Conservation (phyloP, 1,140 invertebrate genomes). For the Campoletis sonorensis region DNA sequence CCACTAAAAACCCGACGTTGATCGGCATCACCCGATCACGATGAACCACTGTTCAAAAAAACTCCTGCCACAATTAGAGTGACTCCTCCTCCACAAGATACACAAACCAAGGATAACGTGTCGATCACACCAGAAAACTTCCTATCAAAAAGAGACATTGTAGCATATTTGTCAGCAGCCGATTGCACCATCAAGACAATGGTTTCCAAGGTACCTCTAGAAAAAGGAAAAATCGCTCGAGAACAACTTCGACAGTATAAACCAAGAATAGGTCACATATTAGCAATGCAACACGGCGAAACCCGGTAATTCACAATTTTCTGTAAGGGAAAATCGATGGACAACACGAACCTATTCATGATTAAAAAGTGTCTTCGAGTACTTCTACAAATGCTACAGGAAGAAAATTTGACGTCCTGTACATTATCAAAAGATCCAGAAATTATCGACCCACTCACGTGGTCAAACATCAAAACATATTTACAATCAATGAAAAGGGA, state of each 20-base stretch:
- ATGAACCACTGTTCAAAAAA: too few species aligned
- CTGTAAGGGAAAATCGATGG: conserved; percentile 12
- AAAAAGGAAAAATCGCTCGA: conserved; percentile 5
- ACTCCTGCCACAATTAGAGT: too few species aligned
- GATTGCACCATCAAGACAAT: conserved; percentile 2
- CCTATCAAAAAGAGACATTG: not conserved
- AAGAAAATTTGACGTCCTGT: not conserved
- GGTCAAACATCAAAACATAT: not conserved
- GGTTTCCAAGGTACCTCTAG: not conserved
- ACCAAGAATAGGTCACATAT: not conserved
- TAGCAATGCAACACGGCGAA: not conserved
- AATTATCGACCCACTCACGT: not conserved
- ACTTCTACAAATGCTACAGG: not conserved
- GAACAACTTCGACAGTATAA: not conserved
- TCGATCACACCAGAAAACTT: not conserved
- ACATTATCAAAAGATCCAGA: not conserved
- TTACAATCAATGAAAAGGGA: not conserved
- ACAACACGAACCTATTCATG: not conserved
- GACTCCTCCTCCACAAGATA: too few species aligned
- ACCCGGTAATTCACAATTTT: not conserved
- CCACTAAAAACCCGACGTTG: too few species aligned
- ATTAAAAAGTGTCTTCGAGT: not conserved
- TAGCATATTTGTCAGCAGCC: not conserved
- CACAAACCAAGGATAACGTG: not conserved
- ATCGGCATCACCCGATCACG: too few species aligned